Conservation (phyloP, 2,888 invertebrate species). For the Dynastes hyllus region DNA sequence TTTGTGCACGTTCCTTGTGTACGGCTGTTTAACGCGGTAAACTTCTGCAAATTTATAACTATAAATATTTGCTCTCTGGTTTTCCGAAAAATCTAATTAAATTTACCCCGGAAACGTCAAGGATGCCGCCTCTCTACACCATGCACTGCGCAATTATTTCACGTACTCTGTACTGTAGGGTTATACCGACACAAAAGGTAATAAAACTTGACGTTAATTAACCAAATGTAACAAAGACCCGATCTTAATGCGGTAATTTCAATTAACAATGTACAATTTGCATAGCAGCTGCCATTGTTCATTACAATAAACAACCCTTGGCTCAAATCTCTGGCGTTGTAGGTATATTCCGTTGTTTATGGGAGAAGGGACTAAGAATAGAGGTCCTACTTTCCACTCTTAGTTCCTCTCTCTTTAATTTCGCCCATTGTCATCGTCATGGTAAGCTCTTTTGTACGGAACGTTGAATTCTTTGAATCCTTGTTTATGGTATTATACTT, state of each 20-base stretch:
- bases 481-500: background rate
- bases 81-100: constrained; percentile 46
- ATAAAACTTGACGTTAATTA: constrained; percentile 59
- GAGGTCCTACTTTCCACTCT: constrained; percentile 6
- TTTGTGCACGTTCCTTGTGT: background rate
- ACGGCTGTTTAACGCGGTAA: constrained; percentile 21
- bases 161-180: constrained; percentile 34
- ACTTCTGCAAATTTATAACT: constrained; percentile 32
- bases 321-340: constrained; percentile 59
- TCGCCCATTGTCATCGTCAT: constrained; percentile 9
- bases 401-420: constrained; percentile 20
- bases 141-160: constrained; percentile 45
- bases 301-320: constrained; percentile 62
- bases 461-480: constrained; percentile 16
- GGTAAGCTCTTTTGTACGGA: background rate
- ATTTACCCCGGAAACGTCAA: constrained; percentile 41
- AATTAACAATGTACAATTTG: constrained; percentile 60
- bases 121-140: constrained; percentile 37
- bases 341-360: constrained; percentile 45
- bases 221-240: constrained; percentile 60
- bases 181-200: constrained; percentile 52
- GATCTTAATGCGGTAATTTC: constrained; percentile 62
- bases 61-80: constrained; percentile 42
- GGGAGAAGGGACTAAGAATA: constrained; percentile 34
- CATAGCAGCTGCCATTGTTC: constrained; percentile 60